A percentile compares a stretch with the other conserved stretches of the same genome.
Evolutionary conservation across 2,113 vertebrate genomes (phyloP).

Genomic region (Sturnira hondurensis): DNA sequence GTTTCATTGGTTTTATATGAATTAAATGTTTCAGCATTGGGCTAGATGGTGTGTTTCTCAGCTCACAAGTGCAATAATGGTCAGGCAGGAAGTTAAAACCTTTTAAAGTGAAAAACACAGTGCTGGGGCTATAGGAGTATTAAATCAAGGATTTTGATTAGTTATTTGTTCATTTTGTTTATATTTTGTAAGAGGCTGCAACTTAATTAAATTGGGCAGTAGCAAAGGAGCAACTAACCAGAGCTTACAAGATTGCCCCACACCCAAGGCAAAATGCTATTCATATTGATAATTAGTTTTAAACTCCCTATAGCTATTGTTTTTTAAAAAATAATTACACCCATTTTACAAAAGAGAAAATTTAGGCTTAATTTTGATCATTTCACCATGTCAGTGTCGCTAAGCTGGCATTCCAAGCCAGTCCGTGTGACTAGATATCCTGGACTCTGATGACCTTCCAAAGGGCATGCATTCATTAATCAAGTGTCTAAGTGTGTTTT

Average conservation of each 20-base stretch:
- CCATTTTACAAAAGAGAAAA: background rate
- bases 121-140: too few species aligned
- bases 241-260: background rate
- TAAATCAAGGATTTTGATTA: background rate
- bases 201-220: background rate
- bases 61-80: background rate
- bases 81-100: background rate
- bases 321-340: background rate
- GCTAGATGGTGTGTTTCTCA: background rate
- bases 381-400: background rate
- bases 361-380: background rate
- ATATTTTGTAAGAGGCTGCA: background rate
- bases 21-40: background rate
- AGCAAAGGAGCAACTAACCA: background rate
- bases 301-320: background rate
- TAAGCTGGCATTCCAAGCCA: background rate
- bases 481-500: background rate
- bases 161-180: background rate
- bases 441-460: background rate
- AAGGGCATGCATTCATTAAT: background rate
- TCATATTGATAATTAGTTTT: background rate
- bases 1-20: background rate
- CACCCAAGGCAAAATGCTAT: background rate
- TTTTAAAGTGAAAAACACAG: background rate
- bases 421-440: background rate